Evolutionary conservation across 2,888 invertebrate species (phyloP), one percentile per base, ranked within the genome.

Genomic region (Zele albiditarsus): DNA sequence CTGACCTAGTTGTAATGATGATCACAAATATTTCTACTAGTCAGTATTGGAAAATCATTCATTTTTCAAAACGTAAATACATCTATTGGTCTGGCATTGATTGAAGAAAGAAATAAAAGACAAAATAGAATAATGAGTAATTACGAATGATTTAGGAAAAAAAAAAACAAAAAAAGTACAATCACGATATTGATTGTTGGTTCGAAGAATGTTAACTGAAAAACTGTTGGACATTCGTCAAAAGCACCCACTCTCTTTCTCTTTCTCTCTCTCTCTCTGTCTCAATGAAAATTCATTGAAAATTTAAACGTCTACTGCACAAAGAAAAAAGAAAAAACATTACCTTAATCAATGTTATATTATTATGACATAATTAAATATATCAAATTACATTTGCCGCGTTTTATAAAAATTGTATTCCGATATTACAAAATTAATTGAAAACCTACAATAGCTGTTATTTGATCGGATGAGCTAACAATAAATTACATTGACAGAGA

Each of bases 281-380:
- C n/a, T 84, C 75, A 80, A 83, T 82, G 84, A 79, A 80, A 86
- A 74, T 84, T 82, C 83, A 84, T 86, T 84, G 82, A 85, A 53
- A 85, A 79, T 87, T 87, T 88, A 81, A 87, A 85, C 85, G 87
- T 88, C 89, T 89, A 87, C 85, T 89, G 89, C 88, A 89, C 88
- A 88, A 89, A 83, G 86, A 81, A 70, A 73, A 74, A 66, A 65
- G 63, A 68, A 68, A 68, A 25, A 60, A 71, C 85, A 85, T 85
- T 86, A 87, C 79, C 82, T 85, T 84, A 85, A 86, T 88, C 83
- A 87, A 84, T 89, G 87, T 88, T 89, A 86, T 49, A 69, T 86
- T 86, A 86, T 80, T 76, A 53, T 53, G 53, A 53, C 53, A 53
- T 87, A 87, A 82, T 83, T 80, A 84, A 84, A 83, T 80, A 82